phyloP scores from a whole-genome alignment of 2,888 invertebrate genomes.

The Clepsis dumicolana region DNA sequence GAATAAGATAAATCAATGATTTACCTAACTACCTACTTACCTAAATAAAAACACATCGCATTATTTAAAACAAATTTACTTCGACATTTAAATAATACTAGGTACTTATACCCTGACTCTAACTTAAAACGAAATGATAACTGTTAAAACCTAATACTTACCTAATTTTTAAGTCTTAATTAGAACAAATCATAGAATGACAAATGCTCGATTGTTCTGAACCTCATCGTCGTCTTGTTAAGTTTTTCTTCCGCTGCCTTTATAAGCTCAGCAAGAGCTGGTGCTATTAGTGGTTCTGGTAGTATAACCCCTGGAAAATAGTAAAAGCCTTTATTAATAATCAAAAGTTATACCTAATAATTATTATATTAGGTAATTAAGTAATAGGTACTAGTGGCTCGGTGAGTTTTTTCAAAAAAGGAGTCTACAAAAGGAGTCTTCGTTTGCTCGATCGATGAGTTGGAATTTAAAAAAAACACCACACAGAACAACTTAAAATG shows the following conservation, averaged over 20 bases:
- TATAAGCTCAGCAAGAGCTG: constrained; percentile 43
- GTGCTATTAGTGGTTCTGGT: constrained; percentile 50
- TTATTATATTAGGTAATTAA: no score
- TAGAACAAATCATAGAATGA: not conserved
- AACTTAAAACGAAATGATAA: not conserved
- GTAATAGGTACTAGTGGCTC: no score
- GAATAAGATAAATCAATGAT: no score
- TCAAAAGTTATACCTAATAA: no score
- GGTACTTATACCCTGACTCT: not conserved
- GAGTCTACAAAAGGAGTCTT: no score
- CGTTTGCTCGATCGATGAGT: no score
- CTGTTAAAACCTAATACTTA: not conserved
- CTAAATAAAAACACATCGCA: not conserved
- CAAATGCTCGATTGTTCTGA: not conserved
- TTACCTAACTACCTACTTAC: no score
- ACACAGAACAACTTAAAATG: no score
- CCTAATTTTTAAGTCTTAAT: not conserved
- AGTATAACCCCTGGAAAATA: constrained; percentile 44
- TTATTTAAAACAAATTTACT: constrained; percentile 2
- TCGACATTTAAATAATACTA: not conserved
- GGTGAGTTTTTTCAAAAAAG: no score
- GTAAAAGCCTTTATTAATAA: no score
- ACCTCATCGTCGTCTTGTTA: not conserved
- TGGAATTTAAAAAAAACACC: no score
- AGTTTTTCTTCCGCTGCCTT: not conserved